Conservation (phyloP, 2,888 invertebrate species). For the Cosmia trapezina region DNA sequence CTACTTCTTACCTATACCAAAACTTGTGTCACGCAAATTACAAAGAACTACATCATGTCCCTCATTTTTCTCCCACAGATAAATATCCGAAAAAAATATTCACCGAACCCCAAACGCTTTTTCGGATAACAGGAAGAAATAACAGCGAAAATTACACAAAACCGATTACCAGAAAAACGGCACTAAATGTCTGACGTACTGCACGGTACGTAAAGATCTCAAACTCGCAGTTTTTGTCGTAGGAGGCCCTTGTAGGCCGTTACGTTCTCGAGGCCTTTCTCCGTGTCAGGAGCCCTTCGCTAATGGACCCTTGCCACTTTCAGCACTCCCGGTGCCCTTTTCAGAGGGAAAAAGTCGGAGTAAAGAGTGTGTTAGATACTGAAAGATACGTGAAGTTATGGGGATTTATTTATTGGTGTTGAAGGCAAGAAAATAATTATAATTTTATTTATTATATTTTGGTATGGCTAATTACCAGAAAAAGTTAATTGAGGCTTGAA, state of each 20-base stretch:
- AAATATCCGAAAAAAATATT: background rate
- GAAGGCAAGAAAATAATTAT: background rate
- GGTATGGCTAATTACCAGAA: background rate
- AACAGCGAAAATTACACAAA: conserved; percentile 38
- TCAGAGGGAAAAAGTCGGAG: conserved; percentile 54
- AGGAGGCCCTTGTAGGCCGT: conserved; percentile 57
- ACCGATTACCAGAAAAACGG: conserved; percentile 55
- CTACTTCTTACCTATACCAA: background rate
- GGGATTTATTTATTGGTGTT: background rate
- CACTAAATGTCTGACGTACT: conserved; percentile 38
- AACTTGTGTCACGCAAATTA: conserved; percentile 1
- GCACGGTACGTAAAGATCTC: conserved; percentile 41
- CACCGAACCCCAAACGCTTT: background rate
- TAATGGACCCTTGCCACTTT: conserved; percentile 77
- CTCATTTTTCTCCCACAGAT: background rate
- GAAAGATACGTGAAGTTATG: conserved; percentile 11
- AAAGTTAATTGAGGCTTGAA: background rate
- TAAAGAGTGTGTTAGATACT: conserved; percentile 50
- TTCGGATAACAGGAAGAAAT: conserved; percentile 28
- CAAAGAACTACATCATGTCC: background rate
- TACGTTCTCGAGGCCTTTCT: conserved; percentile 74
- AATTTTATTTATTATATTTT: background rate
- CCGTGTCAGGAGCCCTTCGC: conserved; percentile 76
- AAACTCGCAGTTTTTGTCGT: conserved; percentile 59
- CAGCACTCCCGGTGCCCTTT: conserved; percentile 71